Evolutionary conservation across 2,888 invertebrate species (phyloP), one percentile per base, ranked within the genome.

Genomic region (Phoronis australis): DNA sequence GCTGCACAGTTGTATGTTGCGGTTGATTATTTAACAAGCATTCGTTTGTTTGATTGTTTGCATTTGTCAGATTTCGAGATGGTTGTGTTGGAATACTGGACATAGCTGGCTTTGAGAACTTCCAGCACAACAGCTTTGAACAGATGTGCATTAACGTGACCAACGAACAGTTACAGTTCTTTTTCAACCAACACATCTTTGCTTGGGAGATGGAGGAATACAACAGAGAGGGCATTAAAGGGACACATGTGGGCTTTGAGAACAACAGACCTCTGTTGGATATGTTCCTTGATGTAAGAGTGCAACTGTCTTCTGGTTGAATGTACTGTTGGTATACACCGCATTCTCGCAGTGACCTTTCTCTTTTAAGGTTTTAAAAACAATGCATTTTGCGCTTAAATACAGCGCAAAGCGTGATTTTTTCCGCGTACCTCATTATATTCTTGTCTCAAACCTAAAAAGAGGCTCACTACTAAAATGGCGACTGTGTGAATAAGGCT

Each of bases 81-180:
- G 40, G 27, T 43, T n/a, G n/a, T 37, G 63, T 73, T 52, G 68
- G 71, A 21, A 65, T 72, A 35, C 59, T 73, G 44, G 73, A 73
- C 54, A 67, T 73, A 15, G 71, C 71, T 56, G 73, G 73, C 4
- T 73, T 73, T 62, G 73, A 73, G 55, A 71, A 73, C 53, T 68
- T 72, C 47, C 48, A 60, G 38, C 48, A 51, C n/a, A 73, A 73
- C 58, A 66, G 69, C 49, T 72, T 72, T 62, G 72, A 72, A 46
- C 66, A 66, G 63, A 62, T 75, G 50, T 74, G 75, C 51, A 74
- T 75, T 39, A 75, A 75, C 55, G 58, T 69, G 42, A 68, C 75
- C 51, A 75, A 75, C 59, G 75, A 75, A 45, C 68, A 73, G 58
- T 64, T 75, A 27, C 75, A 75, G 57, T 57, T 60, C 47, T 74